Percentiles rank a stretch among this genome's conserved stretches.
Conservation (phyloP, 1,140 invertebrate species). For the Popillia japonica region DNA sequence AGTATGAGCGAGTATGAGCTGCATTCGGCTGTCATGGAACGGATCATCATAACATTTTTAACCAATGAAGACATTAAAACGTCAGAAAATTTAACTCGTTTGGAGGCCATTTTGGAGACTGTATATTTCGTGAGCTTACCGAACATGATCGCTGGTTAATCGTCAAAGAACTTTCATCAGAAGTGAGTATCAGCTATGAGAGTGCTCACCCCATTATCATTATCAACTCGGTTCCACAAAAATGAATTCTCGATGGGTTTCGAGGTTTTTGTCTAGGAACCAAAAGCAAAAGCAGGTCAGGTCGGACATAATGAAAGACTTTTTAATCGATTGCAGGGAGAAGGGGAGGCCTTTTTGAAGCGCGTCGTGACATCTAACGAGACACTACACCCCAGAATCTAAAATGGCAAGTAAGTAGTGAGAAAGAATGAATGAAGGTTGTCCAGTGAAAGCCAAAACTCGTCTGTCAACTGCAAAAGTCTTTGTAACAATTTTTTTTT, state of each 20-base stretch:
- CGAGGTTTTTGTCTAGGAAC: neutral
- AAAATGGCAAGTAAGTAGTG: too few relatives aligned
- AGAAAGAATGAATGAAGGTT: neutral
- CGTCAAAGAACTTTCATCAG: neutral
- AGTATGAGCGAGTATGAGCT: too few relatives aligned
- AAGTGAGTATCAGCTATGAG: neutral
- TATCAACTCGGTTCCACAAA: neutral
- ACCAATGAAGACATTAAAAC: too few relatives aligned
- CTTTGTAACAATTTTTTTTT: slow-evolving; percentile 32
- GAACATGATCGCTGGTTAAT: neutral
- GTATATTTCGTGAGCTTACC: neutral
- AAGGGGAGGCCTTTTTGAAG: neutral
- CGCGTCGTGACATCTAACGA: neutral
- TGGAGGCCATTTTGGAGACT: too few relatives aligned
- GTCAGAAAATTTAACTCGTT: too few relatives aligned
- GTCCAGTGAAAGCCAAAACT: slow-evolving; percentile 23
- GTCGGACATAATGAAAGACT: neutral
- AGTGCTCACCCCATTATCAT: neutral
- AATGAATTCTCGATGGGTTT: neutral
- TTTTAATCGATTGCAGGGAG: neutral
- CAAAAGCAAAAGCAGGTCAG: neutral
- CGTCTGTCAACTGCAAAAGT: slow-evolving; percentile 22
- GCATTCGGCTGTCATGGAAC: too few relatives aligned
- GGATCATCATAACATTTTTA: too few relatives aligned
- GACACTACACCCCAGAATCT: too few relatives aligned